Evolutionary conservation across 2,888 invertebrate genomes (phyloP).

Genomic region (Calameuta filiformis): DNA sequence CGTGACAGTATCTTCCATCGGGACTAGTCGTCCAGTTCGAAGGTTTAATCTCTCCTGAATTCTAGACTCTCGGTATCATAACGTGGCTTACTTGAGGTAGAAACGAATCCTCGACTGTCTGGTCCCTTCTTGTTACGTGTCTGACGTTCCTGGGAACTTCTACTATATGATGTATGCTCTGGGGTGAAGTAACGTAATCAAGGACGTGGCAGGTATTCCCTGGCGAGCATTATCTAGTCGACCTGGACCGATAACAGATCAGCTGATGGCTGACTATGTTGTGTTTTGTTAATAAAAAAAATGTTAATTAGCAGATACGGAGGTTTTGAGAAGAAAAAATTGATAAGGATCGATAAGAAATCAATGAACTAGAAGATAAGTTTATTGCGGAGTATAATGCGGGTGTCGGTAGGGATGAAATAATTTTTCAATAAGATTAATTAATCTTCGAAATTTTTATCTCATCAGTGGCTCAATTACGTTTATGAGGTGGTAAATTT

Average conservation of each 20-base stretch:
- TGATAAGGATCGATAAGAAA: background rate
- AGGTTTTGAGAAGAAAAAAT: background rate
- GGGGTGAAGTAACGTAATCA: slow-evolving; percentile 37
- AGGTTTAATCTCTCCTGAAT: background rate
- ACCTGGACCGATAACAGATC: background rate
- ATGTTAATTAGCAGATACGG: background rate
- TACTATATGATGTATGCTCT: slow-evolving; percentile 20
- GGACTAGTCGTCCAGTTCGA: background rate
- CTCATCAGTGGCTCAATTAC: background rate
- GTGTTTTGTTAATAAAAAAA: background rate
- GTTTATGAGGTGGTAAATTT: background rate
- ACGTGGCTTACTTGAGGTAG: background rate
- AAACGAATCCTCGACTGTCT: background rate
- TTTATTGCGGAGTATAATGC: background rate
- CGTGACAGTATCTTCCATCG: background rate
- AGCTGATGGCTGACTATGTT: background rate
- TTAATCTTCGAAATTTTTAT: background rate
- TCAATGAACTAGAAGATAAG: background rate
- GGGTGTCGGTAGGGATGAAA: background rate
- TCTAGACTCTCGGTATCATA: background rate
- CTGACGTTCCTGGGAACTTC: background rate
- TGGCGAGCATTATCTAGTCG: slow-evolving; percentile 29
- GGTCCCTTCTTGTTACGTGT: background rate
- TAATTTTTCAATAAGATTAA: background rate
- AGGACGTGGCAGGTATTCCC: slow-evolving; percentile 33